Conservation (phyloP, 2,113 vertebrate genomes). For the Ahaetulla prasina region DNA sequence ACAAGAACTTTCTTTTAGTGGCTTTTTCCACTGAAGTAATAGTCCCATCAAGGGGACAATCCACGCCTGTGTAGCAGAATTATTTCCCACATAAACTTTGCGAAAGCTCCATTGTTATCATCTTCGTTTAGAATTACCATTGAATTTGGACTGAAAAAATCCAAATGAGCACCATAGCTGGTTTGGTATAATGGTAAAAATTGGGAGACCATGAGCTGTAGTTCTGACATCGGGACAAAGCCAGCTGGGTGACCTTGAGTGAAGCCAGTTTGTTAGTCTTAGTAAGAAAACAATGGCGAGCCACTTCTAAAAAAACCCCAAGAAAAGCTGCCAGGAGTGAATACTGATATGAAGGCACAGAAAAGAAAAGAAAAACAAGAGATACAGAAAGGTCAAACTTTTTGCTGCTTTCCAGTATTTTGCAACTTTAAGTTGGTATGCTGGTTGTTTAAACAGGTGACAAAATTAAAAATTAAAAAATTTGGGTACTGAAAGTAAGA, state of each 20-base stretch:
- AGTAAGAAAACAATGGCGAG: neutral
- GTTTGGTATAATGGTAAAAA: neutral
- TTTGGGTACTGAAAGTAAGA: neutral
- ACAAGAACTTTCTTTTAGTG: neutral
- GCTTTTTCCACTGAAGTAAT: slow-evolving; percentile 27
- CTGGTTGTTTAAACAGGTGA: neutral
- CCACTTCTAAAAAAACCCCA: neutral
- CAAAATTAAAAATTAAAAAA: neutral
- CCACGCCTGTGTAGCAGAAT: neutral
- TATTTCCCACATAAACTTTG: neutral
- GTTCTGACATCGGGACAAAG: neutral
- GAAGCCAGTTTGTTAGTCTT: neutral
- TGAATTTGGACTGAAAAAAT: neutral
- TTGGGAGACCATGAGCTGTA: neutral
- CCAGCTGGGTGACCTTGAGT: neutral
- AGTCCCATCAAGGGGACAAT: slow-evolving; percentile 46
- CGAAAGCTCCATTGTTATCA: neutral
- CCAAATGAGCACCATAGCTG: neutral
- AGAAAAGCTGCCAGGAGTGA: neutral
- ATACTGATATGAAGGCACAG: neutral
- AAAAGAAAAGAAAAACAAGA: neutral
- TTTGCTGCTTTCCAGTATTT: neutral
- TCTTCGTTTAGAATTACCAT: neutral
- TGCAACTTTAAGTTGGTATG: neutral
- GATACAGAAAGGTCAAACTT: neutral